Evolutionary conservation across 2,888 invertebrate genomes (phyloP).

Genomic region (Drosophila phalerata): DNA sequence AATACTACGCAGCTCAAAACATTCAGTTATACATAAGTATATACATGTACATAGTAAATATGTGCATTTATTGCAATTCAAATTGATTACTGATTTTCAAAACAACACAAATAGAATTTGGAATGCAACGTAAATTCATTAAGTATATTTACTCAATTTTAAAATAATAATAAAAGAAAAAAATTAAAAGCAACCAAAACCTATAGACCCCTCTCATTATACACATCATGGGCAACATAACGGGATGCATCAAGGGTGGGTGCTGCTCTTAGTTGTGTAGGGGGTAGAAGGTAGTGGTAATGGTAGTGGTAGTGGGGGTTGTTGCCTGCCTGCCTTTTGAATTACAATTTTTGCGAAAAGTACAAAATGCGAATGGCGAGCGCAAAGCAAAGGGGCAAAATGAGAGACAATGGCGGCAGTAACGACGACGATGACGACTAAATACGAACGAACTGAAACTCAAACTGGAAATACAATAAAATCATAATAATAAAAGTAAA

Average conservation of each 20-base stretch:
- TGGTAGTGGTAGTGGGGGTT: constrained; percentile 29
- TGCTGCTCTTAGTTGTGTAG: constrained; percentile 27
- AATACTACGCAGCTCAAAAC: constrained; percentile 6
- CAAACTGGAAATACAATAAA: constrained; percentile 79
- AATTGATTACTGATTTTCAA: constrained; percentile 26
- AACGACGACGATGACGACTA: constrained; percentile 34
- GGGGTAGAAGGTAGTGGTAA: constrained; percentile 22
- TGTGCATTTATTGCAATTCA: constrained; percentile 6
- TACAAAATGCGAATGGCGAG: constrained; percentile 73
- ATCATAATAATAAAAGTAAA: constrained; percentile 82
- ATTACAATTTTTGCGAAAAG: constrained; percentile 76
- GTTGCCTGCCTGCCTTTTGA: constrained; percentile 47
- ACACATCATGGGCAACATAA: constrained; percentile 22
- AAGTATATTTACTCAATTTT: constrained; percentile 70
- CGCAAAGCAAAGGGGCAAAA: constrained; percentile 66
- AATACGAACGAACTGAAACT: constrained; percentile 55
- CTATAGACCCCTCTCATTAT: constrained; percentile 11
- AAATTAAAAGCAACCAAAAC: constrained; percentile 41
- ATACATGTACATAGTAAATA: neutral
- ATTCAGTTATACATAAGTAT: constrained; percentile 8
- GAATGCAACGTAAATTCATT: constrained; percentile 61
- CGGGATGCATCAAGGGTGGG: constrained; percentile 52
- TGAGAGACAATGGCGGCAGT: constrained; percentile 56
- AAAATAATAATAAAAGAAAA: constrained; percentile 20
- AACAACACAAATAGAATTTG: constrained; percentile 11